These are phyloP conservation scores for Chroicocephalus ridibundus DNA, from an alignment of 2,113 vertebrate species.

Conservation along the genomic window DNA sequence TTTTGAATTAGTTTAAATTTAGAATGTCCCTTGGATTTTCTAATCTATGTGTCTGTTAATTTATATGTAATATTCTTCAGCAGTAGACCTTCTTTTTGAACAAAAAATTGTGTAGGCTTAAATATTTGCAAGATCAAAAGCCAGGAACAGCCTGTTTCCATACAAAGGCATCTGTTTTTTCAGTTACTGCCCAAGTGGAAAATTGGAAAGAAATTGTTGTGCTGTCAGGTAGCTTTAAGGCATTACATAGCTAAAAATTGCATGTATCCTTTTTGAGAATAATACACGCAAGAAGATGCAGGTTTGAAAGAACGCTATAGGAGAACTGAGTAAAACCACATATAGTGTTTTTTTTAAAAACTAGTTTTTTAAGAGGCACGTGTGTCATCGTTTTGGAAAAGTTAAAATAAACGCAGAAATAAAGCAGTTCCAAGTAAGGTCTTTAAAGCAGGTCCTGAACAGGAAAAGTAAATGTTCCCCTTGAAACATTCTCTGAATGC, in stretches of 20 bases:
- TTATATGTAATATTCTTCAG: neutral
- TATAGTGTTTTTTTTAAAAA: neutral
- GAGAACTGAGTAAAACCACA: neutral
- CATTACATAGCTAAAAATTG: neutral
- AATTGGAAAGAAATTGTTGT: conserved; percentile 13
- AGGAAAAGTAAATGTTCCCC: neutral
- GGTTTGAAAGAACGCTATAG: neutral
- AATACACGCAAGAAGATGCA: neutral
- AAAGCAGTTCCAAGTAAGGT: neutral
- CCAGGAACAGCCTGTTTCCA: neutral
- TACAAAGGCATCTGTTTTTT: neutral
- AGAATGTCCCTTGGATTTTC: neutral
- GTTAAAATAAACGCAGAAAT: neutral
- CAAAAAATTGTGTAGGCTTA: neutral
- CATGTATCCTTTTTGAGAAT: neutral
- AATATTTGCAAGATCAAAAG: neutral
- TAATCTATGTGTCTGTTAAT: neutral
- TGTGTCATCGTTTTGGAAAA: neutral
- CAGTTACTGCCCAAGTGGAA: conserved; percentile 23
- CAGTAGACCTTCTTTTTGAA: neutral
- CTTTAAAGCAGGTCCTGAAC: neutral
- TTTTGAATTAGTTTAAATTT: neutral
- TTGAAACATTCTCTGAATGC: neutral
- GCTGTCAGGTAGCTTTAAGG: neutral
- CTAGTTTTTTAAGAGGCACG: neutral